phyloP scores from a whole-genome alignment of 2,113 vertebrate genomes.

The Crotalus tigris region DNA sequence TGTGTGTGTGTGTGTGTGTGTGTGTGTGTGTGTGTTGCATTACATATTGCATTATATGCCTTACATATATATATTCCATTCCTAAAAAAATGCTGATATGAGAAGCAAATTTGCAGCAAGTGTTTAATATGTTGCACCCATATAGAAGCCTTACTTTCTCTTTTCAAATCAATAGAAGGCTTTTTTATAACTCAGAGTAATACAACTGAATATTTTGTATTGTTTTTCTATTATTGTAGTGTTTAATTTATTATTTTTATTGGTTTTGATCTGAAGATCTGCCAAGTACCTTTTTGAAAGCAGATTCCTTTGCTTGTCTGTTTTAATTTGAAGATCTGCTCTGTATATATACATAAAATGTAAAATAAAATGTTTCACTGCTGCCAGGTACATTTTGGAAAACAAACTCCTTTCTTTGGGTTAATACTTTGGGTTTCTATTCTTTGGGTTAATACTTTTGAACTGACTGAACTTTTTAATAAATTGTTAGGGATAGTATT shows the following conservation, averaged over 20 bases:
- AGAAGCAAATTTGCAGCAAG: neutral
- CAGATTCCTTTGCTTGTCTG: neutral
- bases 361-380: neutral
- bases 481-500: neutral
- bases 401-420: neutral
- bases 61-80: no score
- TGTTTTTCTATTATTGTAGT: neutral
- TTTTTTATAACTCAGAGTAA: neutral
- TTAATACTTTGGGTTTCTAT: neutral
- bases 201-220: neutral
- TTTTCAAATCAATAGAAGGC: neutral
- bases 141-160: neutral
- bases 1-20: no score
- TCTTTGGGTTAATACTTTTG: neutral
- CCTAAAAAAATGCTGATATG: neutral
- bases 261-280: neutral
- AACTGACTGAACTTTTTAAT: neutral
- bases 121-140: neutral
- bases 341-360: neutral
- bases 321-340: neutral
- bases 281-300: neutral
- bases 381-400: neutral
- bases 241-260: neutral
- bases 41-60: no score
- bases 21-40: no score